Conservation (phyloP, 2,113 vertebrate genomes). For the Paralichthys olivaceus region DNA sequence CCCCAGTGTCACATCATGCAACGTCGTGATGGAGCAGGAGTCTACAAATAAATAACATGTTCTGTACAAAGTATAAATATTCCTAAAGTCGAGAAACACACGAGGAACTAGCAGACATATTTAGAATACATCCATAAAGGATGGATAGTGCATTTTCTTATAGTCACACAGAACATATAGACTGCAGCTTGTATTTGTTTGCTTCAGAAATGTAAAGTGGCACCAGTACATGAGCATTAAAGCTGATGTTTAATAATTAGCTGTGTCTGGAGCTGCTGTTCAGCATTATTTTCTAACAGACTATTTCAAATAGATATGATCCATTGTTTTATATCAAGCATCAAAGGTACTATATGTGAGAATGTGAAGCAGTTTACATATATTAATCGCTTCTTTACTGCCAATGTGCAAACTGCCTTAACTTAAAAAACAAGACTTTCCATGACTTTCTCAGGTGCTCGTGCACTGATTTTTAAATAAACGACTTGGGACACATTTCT, state of each 20-base stretch:
- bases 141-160: slow-evolving; percentile 60
- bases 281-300: neutral
- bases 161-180: slow-evolving; percentile 35
- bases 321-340: neutral
- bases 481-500: neutral
- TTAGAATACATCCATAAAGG: slow-evolving; percentile 27
- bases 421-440: neutral
- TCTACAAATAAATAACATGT: slow-evolving; percentile 56
- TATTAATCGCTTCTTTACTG: neutral
- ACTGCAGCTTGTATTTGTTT: slow-evolving; percentile 31
- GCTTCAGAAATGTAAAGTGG: slow-evolving; percentile 64
- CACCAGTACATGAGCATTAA: slow-evolving; percentile 51
- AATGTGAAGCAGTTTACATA: neutral
- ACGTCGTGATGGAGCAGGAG: slow-evolving; percentile 13
- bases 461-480: neutral
- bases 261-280: slow-evolving; percentile 23
- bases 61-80: slow-evolving; percentile 67
- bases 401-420: neutral
- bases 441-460: neutral
- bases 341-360: slow-evolving; percentile 9
- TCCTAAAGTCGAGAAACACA: slow-evolving; percentile 26
- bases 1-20: slow-evolving; percentile 39
- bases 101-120: slow-evolving; percentile 24
- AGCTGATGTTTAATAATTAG: slow-evolving; percentile 41
- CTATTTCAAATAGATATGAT: slow-evolving; percentile 4